A percentile compares a stretch with the other conserved stretches of the same genome.
Evolutionary conservation across 2,888 invertebrate genomes (phyloP).

Genomic region (Thymelicus lineola): DNA sequence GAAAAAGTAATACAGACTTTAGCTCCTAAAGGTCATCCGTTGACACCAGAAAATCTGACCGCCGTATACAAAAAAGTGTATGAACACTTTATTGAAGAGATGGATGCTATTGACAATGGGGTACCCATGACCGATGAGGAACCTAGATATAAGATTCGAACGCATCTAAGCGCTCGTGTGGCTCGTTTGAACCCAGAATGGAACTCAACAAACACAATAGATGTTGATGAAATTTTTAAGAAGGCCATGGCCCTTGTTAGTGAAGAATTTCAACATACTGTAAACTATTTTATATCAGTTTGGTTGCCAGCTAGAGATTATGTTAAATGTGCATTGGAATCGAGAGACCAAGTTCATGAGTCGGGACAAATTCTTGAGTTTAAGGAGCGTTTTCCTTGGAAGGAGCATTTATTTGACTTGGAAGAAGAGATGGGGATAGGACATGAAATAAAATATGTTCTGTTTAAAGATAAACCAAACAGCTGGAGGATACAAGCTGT

Average conservation of each 20-base stretch:
- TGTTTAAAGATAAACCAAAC: constrained; percentile 87
- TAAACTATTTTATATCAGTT: constrained; percentile 86
- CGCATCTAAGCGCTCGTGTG: constrained; percentile 91
- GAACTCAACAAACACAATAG: constrained; percentile 86
- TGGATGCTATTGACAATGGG: constrained; percentile 99
- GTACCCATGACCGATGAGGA: constrained; percentile 91
- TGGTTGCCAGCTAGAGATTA: constrained; percentile 95
- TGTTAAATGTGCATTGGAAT: constrained; percentile 89
- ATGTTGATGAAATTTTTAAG: constrained; percentile 87
- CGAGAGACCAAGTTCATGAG: constrained; percentile 87
- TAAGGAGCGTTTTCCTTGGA: constrained; percentile 93
- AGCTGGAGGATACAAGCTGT: constrained; percentile 95
- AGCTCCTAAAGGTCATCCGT: constrained; percentile 64
- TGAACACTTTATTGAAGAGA: constrained; percentile 94
- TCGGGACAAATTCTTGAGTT: constrained; percentile 94
- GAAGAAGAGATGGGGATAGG: constrained; percentile 90
- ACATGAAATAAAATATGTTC: constrained; percentile 88
- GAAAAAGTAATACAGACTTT: constrained; percentile 89
- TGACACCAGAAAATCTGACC: constrained; percentile 79
- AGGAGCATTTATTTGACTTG: constrained; percentile 92
- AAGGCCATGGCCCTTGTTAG: constrained; percentile 92
- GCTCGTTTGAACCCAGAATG: constrained; percentile 93
- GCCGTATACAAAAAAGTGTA: constrained; percentile 91
- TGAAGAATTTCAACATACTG: constrained; percentile 90
- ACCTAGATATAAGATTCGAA: constrained; percentile 91